Evolutionary conservation across 2,888 invertebrate species (phyloP).

Genomic region (Nomada hirtipes): DNA sequence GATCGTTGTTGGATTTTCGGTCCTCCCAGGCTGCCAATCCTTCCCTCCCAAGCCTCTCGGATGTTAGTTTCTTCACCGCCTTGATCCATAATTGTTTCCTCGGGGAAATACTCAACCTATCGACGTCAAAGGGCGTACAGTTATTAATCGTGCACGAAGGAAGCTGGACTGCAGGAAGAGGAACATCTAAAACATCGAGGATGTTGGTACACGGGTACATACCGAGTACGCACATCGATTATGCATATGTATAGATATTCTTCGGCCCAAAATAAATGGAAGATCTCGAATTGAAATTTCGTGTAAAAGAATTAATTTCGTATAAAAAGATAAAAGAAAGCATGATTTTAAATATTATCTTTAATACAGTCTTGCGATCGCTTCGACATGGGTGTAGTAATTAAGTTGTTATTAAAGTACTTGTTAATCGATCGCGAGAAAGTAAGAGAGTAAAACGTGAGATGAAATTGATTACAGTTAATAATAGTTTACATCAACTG

Average conservation of each 20-base stretch:
- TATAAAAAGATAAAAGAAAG: not conserved
- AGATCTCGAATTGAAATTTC: not conserved
- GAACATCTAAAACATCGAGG: constrained; percentile 42
- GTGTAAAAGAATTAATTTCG: not conserved
- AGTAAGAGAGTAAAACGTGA: too few species aligned
- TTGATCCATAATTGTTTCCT: constrained; percentile 84
- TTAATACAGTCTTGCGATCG: not conserved
- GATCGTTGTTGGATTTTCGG: constrained; percentile 75
- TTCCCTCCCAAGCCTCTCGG: constrained; percentile 82
- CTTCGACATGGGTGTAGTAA: too few species aligned
- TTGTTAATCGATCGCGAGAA: too few species aligned
- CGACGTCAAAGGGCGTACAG: not conserved
- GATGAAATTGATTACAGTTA: too few species aligned
- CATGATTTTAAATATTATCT: not conserved
- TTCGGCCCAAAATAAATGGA: constrained; percentile 10
- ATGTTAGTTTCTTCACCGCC: constrained; percentile 83
- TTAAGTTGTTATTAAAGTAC: too few species aligned
- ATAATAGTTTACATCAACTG: too few species aligned
- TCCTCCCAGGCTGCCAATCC: constrained; percentile 83
- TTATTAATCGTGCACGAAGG: not conserved
- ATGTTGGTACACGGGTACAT: constrained; percentile 21
- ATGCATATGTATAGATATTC: constrained; percentile 2
- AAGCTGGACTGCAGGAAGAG: not conserved
- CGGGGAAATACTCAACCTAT: constrained; percentile 80
- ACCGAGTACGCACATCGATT: constrained; percentile 10